These are phyloP conservation scores for Microcebus jonahi DNA, from an alignment of 2,113 vertebrate genomes.

Conservation along the genomic window DNA sequence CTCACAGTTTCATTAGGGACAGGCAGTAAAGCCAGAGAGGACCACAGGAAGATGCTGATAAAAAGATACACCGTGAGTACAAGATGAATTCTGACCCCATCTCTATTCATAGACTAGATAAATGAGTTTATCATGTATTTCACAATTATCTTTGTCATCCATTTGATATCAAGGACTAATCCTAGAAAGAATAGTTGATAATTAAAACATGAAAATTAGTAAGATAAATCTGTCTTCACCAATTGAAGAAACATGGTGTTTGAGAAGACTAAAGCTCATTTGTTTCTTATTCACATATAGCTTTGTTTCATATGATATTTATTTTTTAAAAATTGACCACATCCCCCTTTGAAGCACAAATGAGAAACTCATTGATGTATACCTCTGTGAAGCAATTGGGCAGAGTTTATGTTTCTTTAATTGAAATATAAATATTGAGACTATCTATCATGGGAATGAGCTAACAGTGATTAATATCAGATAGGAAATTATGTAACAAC, in stretches of 20 bases:
- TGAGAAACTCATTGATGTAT: background rate
- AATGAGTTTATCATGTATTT: conserved; percentile 53
- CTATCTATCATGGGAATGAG: background rate
- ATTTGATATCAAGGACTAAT: conserved; percentile 25
- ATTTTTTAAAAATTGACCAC: background rate
- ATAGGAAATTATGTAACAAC: conserved; percentile 16
- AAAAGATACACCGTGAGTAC: conserved; percentile 52
- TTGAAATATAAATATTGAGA: conserved; percentile 58
- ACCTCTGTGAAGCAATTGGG: background rate
- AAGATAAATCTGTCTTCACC: background rate
- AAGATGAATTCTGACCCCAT: background rate
- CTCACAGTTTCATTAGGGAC: conserved; percentile 65
- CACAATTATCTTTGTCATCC: conserved; percentile 30
- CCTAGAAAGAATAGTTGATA: background rate
- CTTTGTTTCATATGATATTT: conserved; percentile 14
- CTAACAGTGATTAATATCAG: conserved; percentile 36
- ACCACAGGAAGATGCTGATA: conserved; percentile 41
- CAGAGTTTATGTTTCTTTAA: background rate
- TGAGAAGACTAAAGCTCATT: background rate
- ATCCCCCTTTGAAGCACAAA: background rate
- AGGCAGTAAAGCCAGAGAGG: conserved; percentile 51
- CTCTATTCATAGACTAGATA: conserved; percentile 43
- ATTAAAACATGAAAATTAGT: background rate
- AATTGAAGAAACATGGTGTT: background rate
- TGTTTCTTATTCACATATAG: background rate